phyloP scores from a whole-genome alignment of 23 tunicate species.

The Aplidium turbinatum region DNA sequence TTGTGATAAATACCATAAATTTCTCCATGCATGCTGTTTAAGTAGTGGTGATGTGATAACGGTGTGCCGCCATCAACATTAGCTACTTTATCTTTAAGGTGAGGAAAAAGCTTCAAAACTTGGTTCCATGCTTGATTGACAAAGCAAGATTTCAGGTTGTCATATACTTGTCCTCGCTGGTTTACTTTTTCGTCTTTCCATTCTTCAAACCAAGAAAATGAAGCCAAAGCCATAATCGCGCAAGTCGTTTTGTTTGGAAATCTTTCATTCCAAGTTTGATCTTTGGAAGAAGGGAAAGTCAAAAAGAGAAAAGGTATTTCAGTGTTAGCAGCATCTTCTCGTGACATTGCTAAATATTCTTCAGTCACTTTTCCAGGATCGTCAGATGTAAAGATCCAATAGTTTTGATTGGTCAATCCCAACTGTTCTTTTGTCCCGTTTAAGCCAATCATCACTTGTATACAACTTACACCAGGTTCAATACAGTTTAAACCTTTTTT shows the following conservation, averaged over 20 bases:
- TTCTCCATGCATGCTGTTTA: conserved; percentile 79
- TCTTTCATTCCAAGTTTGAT: conserved; percentile 60
- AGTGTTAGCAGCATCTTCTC: conserved; percentile 66
- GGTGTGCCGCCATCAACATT: conserved; percentile 71
- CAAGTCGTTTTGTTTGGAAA: conserved; percentile 84
- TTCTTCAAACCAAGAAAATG: conserved; percentile 72
- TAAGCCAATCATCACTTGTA: conserved; percentile 80
- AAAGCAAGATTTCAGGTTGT: conserved; percentile 48
- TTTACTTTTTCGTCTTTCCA: conserved; percentile 57
- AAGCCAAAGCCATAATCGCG: conserved; percentile 60
- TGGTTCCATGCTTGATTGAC: conserved; percentile 76
- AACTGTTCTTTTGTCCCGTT: conserved; percentile 72
- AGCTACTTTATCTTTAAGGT: conserved; percentile 63
- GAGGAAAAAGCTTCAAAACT: conserved; percentile 57
- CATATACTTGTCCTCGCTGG: conserved; percentile 52
- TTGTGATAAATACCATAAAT: conserved; percentile 79
- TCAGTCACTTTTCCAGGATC: conserved; percentile 32
- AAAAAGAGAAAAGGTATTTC: conserved; percentile 62
- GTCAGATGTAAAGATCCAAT: conserved; percentile 59
- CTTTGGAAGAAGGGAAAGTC: conserved; percentile 90
- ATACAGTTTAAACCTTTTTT: conserved; percentile 11
- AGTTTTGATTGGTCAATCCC: conserved; percentile 38
- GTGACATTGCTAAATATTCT: conserved; percentile 35
- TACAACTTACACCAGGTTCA: conserved; percentile 43
- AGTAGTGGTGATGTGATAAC: conserved; percentile 64